Percentiles rank a stretch among this genome's conserved stretches.
Evolutionary conservation across 35 echinoderm and acorn worm species (phyloP).

Genomic region (Lytechinus variegatus): DNA sequence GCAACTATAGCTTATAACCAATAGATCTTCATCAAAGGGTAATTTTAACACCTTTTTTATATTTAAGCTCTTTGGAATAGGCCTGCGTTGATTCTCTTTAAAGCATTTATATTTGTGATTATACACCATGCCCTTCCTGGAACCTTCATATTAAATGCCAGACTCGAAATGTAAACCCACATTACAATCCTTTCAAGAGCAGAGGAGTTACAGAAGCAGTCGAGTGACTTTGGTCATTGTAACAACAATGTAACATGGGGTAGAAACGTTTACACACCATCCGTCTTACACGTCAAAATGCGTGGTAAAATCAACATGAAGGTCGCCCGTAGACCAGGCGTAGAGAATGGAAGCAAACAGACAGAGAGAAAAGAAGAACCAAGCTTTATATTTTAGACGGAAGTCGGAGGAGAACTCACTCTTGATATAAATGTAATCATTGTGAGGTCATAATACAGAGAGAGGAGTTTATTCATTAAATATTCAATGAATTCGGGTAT

Average conservation of each 20-base stretch:
- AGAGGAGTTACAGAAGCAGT: background rate
- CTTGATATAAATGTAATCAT: background rate
- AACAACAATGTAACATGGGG: conserved; percentile 22
- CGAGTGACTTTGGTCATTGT: background rate
- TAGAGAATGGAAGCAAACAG: background rate
- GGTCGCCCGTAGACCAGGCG: conserved; percentile 8
- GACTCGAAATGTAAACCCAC: background rate
- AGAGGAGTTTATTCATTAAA: background rate
- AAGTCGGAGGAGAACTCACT: background rate
- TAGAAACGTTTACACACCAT: background rate
- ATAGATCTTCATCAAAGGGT: too few relatives aligned
- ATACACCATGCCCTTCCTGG: background rate
- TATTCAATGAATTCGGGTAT: background rate
- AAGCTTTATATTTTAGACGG: background rate
- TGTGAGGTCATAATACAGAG: background rate
- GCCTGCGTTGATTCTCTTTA: background rate
- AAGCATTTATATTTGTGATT: background rate
- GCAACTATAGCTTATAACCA: too few relatives aligned
- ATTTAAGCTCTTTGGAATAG: background rate
- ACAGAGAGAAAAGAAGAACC: background rate
- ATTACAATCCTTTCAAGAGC: background rate
- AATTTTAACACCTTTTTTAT: background rate
- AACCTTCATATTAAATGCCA: background rate
- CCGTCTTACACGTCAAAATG: conserved; percentile 11
- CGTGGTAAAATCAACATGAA: conserved; percentile 6